Base-by-base conservation (phyloP, 2,888 invertebrate species). In the Liposcelis brunnea region DNA sequence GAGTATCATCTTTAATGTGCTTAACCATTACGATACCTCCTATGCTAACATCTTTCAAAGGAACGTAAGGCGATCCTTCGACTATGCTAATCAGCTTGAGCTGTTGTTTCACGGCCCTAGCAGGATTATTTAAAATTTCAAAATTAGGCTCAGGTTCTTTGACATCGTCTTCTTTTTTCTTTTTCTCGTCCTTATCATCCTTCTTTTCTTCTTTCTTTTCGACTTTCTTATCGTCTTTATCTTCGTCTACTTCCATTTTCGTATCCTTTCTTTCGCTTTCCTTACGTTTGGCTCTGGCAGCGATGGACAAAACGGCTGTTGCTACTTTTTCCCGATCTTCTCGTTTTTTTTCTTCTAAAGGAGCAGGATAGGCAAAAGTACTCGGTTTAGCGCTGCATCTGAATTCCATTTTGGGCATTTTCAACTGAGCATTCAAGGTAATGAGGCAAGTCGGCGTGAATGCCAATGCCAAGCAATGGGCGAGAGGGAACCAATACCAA, bases 401-500 rank as follows among this genome's bases (percentile, higher is more conserved):
- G 47, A 89, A 74, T 54, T 94, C 90, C 58, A 97, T 67, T 61
- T 89, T 89, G 1, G 90, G 90, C 89, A 90, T 90, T 67, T 80
- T 78, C 10, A 98, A 71, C 55, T 94, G 86, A 0, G 83, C 78
- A 62, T 98, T 99, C 14, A 98, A 75, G 1, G 83, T 91, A 59
- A 99, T 91, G 31, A 98, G 64, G 57, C 89, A 90, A 2, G 97
- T 95, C 2, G 98, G 97, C 1, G 89, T 87, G 61, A 98, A 97
- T 4, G 97, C 90, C 49, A 98, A 67, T 1, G 93, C 89, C 46
- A 98, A 69, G 57, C 95, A 95, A 62, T 95, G 93, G 1, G 93
- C 84, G 52, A 98, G 69, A 0, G 98, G 97, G 75, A 94, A 99
- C 98, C 98, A 99, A 65, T 95, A 99, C 98, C 98, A 99, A 64